A percentile compares a stretch with the other conserved stretches of the same genome.
These are phyloP conservation scores for Euphonia xanthogaster DNA, from an alignment of 2,797 vertebrate species.

Conservation along the genomic window DNA sequence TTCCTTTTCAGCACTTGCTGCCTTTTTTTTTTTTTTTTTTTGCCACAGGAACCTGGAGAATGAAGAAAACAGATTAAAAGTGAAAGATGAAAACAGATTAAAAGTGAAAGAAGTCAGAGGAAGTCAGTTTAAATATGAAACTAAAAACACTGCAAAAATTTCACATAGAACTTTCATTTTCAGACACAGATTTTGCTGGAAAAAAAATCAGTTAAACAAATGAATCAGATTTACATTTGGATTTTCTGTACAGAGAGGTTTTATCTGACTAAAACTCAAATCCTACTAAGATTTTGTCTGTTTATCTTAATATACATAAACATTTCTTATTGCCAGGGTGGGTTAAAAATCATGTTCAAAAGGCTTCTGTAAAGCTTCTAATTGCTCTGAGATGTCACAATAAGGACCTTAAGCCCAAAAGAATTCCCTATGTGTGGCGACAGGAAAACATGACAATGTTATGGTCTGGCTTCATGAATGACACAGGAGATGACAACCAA, in stretches of 20 bases:
- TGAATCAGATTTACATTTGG: neutral
- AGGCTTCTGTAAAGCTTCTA: neutral
- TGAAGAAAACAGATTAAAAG: neutral
- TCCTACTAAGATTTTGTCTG: neutral
- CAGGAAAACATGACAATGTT: neutral
- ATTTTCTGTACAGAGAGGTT: neutral
- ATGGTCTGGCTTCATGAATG: neutral
- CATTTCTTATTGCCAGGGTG: neutral
- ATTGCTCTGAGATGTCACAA: neutral
- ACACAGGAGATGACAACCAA: neutral
- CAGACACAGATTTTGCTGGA: neutral
- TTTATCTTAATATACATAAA: neutral
- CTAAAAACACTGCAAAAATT: neutral
- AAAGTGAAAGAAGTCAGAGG: neutral
- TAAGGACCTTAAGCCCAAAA: neutral
- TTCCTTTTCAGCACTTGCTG: neutral
- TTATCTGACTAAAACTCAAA: neutral
- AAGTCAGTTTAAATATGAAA: neutral
- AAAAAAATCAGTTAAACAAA: neutral
- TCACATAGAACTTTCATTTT: neutral
- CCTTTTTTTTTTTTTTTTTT: neutral
- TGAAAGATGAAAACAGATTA: neutral
- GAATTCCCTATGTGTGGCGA: neutral
- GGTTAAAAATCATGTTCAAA: neutral
- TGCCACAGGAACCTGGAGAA: neutral